Evolutionary conservation across 2,113 vertebrate genomes (phyloP), one percentile per base, ranked within the genome.

Genomic region (Progne subis): DNA sequence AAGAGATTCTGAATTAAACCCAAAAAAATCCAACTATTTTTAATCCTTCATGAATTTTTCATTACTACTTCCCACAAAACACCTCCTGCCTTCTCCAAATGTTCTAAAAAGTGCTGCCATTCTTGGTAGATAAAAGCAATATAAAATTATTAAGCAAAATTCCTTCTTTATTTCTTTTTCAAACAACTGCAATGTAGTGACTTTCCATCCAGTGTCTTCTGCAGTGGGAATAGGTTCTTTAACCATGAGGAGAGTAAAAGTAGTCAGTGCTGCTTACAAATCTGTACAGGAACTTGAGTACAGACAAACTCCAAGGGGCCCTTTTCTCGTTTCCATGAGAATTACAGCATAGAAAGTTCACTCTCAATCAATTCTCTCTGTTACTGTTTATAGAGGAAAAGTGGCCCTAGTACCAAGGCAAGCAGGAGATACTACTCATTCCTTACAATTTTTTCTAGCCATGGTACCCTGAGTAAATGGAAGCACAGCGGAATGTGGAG

Each of bases 71-170:
- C 97, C 97, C 95, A 97, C 97, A 96, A 96, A 96, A 96, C 95
- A 95, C 97, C 97, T 97, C 96, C 97, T 97, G 97, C 93, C 78
- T 97, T 97, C 94, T 96, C 96, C 97, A 97, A 96, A 97, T 97
- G 95, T 97, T 97, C 95, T 86, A 90, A 91, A 94, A 96, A 93
- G 87, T 71, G 43, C 83, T 97, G 90, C 94, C 88, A 88, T 91
- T 92, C 90, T 93, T 75, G 92, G 79, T 89, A 74, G 83, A 89
- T 92, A 93, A 95, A 91, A 93, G 83, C 81, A 92, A 43, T 78
- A 92, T 88, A 82, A 92, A 95, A 94, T 93, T 95, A 94, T 95
- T 96, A 96, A 95, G 64, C n/a, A 94, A 91, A 88, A 97, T 78
- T 92, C 26, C 82, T 77, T 89, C 60, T 92, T 90, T 91, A 69